Conservation (phyloP, 2,888 invertebrate genomes). For the Nephrotoma guestfalica region DNA sequence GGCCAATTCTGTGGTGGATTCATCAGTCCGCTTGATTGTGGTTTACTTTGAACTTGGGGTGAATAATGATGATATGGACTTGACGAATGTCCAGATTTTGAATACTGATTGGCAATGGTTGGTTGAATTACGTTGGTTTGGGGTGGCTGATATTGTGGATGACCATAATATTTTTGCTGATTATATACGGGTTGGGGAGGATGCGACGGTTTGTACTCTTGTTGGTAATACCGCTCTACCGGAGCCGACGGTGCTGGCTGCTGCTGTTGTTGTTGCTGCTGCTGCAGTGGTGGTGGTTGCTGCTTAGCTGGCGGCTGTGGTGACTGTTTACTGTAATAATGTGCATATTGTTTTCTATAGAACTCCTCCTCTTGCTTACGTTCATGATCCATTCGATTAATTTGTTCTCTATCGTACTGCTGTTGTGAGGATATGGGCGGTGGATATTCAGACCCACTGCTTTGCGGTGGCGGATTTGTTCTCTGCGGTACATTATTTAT, state of each 20-base stretch:
- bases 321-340: not conserved
- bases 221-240: not conserved
- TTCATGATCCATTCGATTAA: not conserved
- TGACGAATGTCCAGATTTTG: not conserved
- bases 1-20: constrained; percentile 16
- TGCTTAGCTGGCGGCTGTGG: not conserved
- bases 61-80: constrained; percentile 6
- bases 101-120: not conserved
- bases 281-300: not conserved
- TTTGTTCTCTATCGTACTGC: not conserved
- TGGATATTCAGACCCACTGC: not conserved
- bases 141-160: not conserved
- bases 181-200: not conserved
- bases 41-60: not conserved
- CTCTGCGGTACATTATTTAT: not conserved
- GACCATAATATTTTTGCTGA: not conserved
- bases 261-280: not conserved
- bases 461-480: not conserved
- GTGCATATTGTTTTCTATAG: not conserved
- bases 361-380: not conserved
- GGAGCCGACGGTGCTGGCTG: not conserved
- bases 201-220: not conserved
- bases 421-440: not conserved
- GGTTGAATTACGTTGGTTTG: not conserved
- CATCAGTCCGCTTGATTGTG: constrained; percentile 10